Evolutionary conservation across 1,140 invertebrate genomes (phyloP).

Genomic region (Halictus rubicundus): DNA sequence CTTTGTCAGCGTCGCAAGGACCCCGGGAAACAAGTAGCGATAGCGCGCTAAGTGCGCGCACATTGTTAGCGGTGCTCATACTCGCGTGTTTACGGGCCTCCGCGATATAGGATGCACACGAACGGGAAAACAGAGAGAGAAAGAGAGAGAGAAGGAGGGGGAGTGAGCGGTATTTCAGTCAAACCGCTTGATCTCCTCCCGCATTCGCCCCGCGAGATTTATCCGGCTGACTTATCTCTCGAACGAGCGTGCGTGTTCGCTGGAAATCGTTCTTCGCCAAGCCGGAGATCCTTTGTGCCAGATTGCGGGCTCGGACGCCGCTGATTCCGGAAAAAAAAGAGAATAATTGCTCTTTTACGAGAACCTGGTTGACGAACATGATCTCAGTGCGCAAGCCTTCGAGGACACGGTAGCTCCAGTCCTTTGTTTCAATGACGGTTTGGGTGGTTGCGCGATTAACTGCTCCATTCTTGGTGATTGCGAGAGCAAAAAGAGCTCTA

Average conservation of each 20-base stretch:
- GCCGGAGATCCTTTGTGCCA: background rate
- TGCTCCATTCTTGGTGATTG: no score
- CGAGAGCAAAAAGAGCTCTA: no score
- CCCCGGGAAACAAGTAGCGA: background rate
- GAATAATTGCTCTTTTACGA: no score
- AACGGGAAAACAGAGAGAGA: no score
- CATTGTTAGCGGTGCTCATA: slow-evolving; percentile 12
- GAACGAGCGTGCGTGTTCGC: background rate
- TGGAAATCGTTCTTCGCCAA: background rate
- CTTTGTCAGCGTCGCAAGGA: slow-evolving; percentile 18
- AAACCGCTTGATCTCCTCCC: background rate
- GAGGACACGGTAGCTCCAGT: no score
- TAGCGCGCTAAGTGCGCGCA: slow-evolving; percentile 19
- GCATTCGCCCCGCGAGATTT: background rate
- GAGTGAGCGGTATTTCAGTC: slow-evolving; percentile 10
- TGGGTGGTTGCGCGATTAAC: no score
- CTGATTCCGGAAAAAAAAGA: no score
- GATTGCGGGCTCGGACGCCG: background rate
- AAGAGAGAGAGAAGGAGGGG: background rate
- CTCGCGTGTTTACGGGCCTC: slow-evolving; percentile 18
- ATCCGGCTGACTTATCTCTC: slow-evolving; percentile 8
- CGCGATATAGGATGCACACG: slow-evolving; percentile 3
- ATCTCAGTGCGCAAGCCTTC: no score
- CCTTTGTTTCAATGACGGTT: no score
- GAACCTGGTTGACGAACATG: no score